Base-by-base conservation (phyloP, 2,888 invertebrate species). In the Syritta pipiens region DNA sequence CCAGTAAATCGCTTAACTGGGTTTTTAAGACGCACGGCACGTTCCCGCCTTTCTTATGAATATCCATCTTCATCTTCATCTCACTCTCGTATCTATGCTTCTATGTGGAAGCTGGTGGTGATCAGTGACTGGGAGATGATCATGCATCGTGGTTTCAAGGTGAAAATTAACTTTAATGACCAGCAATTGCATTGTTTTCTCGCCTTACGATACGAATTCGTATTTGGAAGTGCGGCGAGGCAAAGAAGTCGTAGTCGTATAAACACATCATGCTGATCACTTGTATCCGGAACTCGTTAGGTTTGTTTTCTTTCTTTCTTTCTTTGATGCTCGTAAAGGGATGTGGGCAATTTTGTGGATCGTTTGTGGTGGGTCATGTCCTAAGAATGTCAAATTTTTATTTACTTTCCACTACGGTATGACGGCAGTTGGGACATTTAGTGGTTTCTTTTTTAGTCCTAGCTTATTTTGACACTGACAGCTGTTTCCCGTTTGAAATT, bases 21-120 rank as follows among this genome's bases (percentile, higher is more conserved):
- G 79, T 79, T 79, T 79, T 62, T 48, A 79, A 74, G 74, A 55
- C 67, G 48, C 79, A 74, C 79, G 65, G 24, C 74, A 63, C 40
- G 59, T 49, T 67, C 48, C 44, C 44, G 40, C 53, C 32, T 67
- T 30, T 32, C 24, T 7, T 22, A 44, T 37, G 42, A 30, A 30
- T 32, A 51, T 42, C 42, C 12, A 68, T 44, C 30, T 22, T 2
- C 6, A 12, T n/a, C n/a, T 3, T 7, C 1, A 37, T 37, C 10
- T 14, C 6, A n/a, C 17, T 37, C 2, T 30, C n/a, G 28, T 10
- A 44, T 44, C 24, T 32, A 30, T 37, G 46, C n/a, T 9, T 19
- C 17, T 28, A 5, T 44, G 19, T 55, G 32, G 26, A 62, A 51
- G 51, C 30, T 24, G 48, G 12, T 14, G 14, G 22, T 49, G 51